Evolutionary conservation across 2,888 invertebrate species (phyloP), one percentile per base, ranked within the genome.

Genomic region (Cantharis flavilabris): DNA sequence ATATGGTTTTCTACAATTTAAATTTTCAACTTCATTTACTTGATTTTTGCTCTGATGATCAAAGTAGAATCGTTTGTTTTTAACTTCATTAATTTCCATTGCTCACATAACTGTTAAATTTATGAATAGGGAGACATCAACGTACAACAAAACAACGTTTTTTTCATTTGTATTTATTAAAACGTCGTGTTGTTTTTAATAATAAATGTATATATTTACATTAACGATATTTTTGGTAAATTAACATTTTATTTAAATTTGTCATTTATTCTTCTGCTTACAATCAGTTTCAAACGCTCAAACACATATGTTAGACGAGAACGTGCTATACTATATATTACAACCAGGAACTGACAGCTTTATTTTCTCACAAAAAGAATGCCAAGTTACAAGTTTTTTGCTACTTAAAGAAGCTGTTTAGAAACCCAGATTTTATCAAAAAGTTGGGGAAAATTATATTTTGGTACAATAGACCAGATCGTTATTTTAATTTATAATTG

Each of bases 21-120:
- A 72, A 76, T 76, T 69, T 72, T 72, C 76, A 69, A 69, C 71
- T 63, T 64, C 64, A 70, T 76, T 67, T 76, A 62, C 62, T 70
- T 73, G 73, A 73, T 73, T 70, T 73, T 69, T 73, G 69, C 73
- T 73, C 63, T 69, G 69, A 73, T 69, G 69, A 73, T 73, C 73
- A 73, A 73, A 73, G 73, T 70, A 28, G n/a, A 26, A 30, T 63
- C 26, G 73, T 73, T 73, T 73, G 69, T 70, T 67, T 62, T 69
- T 30, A 73, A 30, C 69, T 70, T 63, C 28, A 63, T 73, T 69
- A 73, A 69, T 73, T 69, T 69, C 69, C 69, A 73, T 73, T 73
- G 73, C 62, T 73, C 73, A 70, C 18, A 23, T 69, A 63, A 70
- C 73, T 70, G 73, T 73, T 69, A 73, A 73, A 70, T 70, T 33